Base-by-base conservation (phyloP, 2,888 invertebrate genomes). In the Macrosiphum euphorbiae region DNA sequence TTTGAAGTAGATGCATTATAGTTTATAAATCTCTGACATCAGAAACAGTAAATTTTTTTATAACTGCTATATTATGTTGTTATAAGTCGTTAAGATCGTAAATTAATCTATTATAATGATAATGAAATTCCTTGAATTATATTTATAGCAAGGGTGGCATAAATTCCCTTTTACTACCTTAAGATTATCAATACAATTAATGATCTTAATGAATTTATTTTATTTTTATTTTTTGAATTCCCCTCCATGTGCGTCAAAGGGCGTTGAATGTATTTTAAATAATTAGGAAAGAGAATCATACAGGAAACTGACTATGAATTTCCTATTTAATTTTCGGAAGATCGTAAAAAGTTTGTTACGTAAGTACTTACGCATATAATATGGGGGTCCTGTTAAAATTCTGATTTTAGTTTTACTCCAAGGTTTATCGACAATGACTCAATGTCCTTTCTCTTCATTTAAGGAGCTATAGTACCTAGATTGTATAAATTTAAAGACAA, bases 371-470 rank as follows among this genome's bases (percentile, higher is more conserved):
- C 35, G 8, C 3, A 41, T 78, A 78, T 78, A 78, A 35, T 35
- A 78, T 78, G 5, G 52, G 85, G 52, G 85, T 91, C 28, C 44
- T 90, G 91, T 86, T 86, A 24, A 91, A 58, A 58, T 58, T 86
- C 85, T 84, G 35, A 78, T 78, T 78, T 35, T 78, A 61, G 28
- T 78, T 52, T 84, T 47, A 47, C 86, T 58, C 86, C 91, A 58
- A 44, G 85, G 44, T 92, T 61, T 78, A 84, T 41, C n/a, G 86
- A 87, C 35, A 87, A 92, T 91, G 86, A 61, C 47, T 92, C 50
- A 92, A 87, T 92, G 47, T 92, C 86, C 47, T 92, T 92, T 92
- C 58, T 92, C 86, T 87, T 50, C 3, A n/a, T 86, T 58, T 87
- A 87, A 55, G n/a, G 13, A n/a, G 61, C 44, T 61, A 44, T 44